phyloP scores from a whole-genome alignment of 2,797 vertebrate species.

The Danio tinwini region DNA sequence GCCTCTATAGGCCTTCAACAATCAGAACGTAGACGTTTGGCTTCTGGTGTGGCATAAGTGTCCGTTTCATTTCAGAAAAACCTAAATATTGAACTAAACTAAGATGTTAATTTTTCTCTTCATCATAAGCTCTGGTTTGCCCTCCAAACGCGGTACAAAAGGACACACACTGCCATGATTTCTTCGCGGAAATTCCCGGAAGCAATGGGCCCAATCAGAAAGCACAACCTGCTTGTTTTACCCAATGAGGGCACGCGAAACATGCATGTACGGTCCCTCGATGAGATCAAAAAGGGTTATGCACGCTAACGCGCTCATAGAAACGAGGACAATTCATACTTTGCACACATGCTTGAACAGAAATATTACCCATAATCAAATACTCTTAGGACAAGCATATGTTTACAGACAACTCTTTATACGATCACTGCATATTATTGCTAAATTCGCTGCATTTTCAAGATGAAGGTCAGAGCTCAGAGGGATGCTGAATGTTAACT shows the following conservation, averaged over 20 bases:
- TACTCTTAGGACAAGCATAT: not conserved
- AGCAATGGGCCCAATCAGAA: conserved; percentile 15
- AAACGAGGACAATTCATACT: not conserved
- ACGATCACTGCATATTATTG: not conserved
- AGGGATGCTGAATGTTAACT: not conserved
- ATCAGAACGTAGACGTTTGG: not conserved
- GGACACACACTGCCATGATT: conserved; percentile 39
- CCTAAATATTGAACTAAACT: not conserved
- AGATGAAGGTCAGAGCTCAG: conserved; percentile 26
- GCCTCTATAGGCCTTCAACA: not conserved
- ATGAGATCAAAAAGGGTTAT: conserved; percentile 7
- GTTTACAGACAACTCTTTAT: not conserved
- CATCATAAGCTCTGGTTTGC: conserved; percentile 12
- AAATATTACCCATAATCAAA: not conserved
- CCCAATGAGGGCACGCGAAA: conserved; percentile 26
- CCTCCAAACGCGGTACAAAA: conserved; percentile 38
- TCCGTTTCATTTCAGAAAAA: too few relatives aligned
- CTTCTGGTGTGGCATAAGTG: not conserved
- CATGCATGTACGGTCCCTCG: conserved; percentile 11
- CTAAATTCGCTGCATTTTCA: not conserved
- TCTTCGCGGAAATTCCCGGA: conserved; percentile 9
- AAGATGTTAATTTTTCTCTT: not conserved
- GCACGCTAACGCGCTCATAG: not conserved
- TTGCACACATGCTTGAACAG: not conserved
- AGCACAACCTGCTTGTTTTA: not conserved